These are phyloP conservation scores for Xanthia togata DNA, from an alignment of 2,888 invertebrate species.

Conservation along the genomic window DNA sequence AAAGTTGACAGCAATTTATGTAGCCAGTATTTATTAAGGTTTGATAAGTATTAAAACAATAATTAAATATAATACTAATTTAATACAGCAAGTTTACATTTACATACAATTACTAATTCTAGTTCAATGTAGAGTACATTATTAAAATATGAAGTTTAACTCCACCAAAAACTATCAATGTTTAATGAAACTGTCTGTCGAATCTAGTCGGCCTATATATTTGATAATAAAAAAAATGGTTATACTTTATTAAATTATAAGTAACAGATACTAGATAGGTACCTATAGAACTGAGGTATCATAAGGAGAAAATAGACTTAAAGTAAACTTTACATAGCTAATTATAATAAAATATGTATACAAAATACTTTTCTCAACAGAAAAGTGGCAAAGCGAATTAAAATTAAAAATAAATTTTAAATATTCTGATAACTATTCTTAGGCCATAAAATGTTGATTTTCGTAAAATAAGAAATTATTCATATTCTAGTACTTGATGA, in stretches of 20 bases:
- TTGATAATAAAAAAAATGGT: slow-evolving; percentile 64
- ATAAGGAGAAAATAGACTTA: slow-evolving; percentile 65
- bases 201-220: slow-evolving; percentile 66
- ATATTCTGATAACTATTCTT: slow-evolving; percentile 49
- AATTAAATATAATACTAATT: slow-evolving; percentile 82
- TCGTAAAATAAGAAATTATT: slow-evolving; percentile 64
- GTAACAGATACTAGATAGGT: slow-evolving; percentile 70
- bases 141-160: slow-evolving; percentile 85
- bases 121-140: slow-evolving; percentile 65
- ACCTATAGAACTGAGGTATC: slow-evolving; percentile 77
- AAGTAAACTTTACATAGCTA: slow-evolving; percentile 33
- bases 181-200: slow-evolving; percentile 72
- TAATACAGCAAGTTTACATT: slow-evolving; percentile 87
- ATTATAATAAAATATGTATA: slow-evolving; percentile 4
- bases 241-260: slow-evolving; percentile 66
- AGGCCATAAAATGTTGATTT: slow-evolving; percentile 73
- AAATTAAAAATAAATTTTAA: slow-evolving; percentile 6
- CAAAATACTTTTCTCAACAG: background rate
- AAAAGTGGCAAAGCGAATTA: slow-evolving; percentile 16
- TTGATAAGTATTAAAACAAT: slow-evolving; percentile 43
- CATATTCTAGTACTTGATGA: slow-evolving; percentile 58
- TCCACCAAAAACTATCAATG: slow-evolving; percentile 77
- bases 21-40: slow-evolving; percentile 39
- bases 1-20: slow-evolving; percentile 11
- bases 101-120: slow-evolving; percentile 82